A percentile compares a stretch with the other conserved stretches of the same genome.
These are phyloP conservation scores for Elysia chlorotica DNA, from an alignment of 1,140 invertebrate genomes.

Conservation along the genomic window DNA sequence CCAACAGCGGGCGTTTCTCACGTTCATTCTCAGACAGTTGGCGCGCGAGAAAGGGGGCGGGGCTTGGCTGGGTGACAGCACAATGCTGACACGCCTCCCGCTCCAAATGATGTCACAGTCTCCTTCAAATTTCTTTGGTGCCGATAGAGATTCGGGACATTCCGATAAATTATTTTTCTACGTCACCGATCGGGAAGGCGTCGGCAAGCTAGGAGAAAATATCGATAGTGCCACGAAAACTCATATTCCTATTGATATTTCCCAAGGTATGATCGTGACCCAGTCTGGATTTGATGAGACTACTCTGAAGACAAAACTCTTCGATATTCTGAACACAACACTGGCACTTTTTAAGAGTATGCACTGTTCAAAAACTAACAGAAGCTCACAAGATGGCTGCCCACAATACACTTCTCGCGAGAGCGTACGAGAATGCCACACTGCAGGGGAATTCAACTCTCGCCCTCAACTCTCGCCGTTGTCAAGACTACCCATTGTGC, in stretches of 20 bases:
- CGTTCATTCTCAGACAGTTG: no score
- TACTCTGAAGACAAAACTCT: background rate
- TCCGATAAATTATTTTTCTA: no score
- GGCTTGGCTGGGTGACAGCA: slow-evolving; percentile 7
- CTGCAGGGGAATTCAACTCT: background rate
- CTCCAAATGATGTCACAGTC: no score
- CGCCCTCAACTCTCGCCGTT: background rate
- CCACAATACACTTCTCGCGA: no score
- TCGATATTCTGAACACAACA: background rate
- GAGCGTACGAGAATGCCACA: background rate
- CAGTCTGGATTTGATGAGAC: background rate
- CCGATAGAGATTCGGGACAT: no score
- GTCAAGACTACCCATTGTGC: background rate
- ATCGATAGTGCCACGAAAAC: no score
- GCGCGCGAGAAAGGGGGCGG: background rate
- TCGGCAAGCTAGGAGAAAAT: background rate
- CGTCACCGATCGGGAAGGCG: background rate
- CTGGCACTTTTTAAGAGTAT: no score
- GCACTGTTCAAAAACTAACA: no score
- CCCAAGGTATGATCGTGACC: background rate
- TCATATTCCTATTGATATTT: background rate
- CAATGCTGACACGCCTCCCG: no score
- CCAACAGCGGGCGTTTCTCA: no score
- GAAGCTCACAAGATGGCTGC: no score
- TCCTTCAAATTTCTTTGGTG: no score